A percentile compares a stretch with the other conserved stretches of the same genome.
phyloP scores from a whole-genome alignment of 2,113 vertebrate species.

The Tapirus terrestris region DNA sequence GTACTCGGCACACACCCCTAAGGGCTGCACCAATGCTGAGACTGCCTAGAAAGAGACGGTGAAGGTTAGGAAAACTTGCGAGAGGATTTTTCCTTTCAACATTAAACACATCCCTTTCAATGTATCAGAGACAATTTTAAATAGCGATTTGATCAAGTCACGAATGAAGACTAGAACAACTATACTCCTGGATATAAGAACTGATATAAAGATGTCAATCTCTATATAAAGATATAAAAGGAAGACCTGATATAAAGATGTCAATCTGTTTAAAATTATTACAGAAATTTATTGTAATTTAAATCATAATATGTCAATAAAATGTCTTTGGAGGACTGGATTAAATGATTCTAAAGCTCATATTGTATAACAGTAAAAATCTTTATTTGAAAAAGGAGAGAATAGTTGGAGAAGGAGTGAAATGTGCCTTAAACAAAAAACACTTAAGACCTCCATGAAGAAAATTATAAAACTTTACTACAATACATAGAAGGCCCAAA shows the following conservation, averaged over 20 bases:
- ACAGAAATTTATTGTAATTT: constrained; percentile 21
- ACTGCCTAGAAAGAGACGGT: constrained; percentile 89
- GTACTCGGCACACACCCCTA: constrained; percentile 97
- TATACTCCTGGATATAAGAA: neutral
- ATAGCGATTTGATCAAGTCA: neutral
- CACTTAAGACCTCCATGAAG: neutral
- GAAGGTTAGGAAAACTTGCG: constrained; percentile 5
- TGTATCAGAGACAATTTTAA: neutral
- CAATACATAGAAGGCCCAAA: neutral
- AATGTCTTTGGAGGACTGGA: neutral
- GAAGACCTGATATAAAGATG: neutral
- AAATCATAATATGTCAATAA: constrained; percentile 46
- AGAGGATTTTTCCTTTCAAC: neutral
- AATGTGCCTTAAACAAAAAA: constrained; percentile 10
- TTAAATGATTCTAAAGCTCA: constrained; percentile 49
- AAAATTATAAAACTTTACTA: neutral
- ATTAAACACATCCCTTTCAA: constrained; percentile 24
- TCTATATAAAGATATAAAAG: too few relatives aligned
- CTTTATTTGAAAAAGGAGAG: neutral
- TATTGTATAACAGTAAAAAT: neutral
- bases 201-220: neutral
- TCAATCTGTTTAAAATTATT: neutral
- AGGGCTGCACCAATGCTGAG: constrained; percentile 96
- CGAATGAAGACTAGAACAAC: constrained; percentile 3
- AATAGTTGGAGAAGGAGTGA: neutral